Percentiles rank a stretch among this genome's conserved stretches.
These are phyloP conservation scores for Brenthis daphne DNA, from an alignment of 2,888 invertebrate species.

Conservation along the genomic window DNA sequence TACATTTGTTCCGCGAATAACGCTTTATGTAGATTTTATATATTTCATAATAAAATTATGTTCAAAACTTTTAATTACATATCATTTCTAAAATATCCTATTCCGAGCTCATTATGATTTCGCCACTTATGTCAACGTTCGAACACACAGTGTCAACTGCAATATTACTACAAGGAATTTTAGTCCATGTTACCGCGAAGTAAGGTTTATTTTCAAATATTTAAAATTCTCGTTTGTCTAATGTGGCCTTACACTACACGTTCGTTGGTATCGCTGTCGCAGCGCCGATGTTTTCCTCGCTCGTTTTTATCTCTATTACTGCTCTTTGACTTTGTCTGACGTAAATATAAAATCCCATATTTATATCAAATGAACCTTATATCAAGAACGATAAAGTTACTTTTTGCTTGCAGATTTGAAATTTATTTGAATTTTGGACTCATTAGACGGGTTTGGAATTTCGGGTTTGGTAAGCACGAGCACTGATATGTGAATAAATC, in stretches of 20 bases:
- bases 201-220: constrained; percentile 27
- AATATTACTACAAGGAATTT: constrained; percentile 21
- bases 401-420: constrained; percentile 46
- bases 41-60: background rate
- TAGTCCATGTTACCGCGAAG: background rate
- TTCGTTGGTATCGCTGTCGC: constrained; percentile 41
- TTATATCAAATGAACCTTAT: constrained; percentile 58
- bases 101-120: constrained; percentile 45
- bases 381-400: constrained; percentile 46
- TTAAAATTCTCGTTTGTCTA: constrained; percentile 34
- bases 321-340: constrained; percentile 78
- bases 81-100: constrained; percentile 30
- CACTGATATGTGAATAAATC: constrained; percentile 57
- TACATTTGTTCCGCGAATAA: background rate
- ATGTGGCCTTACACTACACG: constrained; percentile 37
- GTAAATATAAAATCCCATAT: constrained; percentile 52
- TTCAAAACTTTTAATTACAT: constrained; percentile 1
- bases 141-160: constrained; percentile 24
- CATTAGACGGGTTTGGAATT: constrained; percentile 74
- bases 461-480: constrained; percentile 70
- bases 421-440: constrained; percentile 67
- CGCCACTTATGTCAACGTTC: constrained; percentile 40
- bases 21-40: background rate
- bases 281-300: constrained; percentile 68
- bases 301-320: constrained; percentile 71